Evolutionary conservation across 2,797 vertebrate species (phyloP).

Genomic region (Pelochelys cantorii): DNA sequence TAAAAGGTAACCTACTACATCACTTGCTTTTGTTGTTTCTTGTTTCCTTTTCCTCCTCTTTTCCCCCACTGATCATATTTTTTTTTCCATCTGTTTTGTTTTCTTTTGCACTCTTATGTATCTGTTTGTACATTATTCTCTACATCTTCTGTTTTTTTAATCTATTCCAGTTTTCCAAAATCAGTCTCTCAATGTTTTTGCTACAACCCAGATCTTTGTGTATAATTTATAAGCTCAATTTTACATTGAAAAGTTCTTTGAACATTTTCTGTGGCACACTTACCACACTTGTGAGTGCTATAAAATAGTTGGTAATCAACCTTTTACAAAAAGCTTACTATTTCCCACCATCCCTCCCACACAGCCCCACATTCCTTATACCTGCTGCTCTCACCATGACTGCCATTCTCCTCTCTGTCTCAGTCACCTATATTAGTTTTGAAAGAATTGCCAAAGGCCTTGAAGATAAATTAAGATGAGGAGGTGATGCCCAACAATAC

Average conservation of each 20-base stretch:
- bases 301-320: not conserved
- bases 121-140: not conserved
- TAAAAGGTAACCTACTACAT: not conserved
- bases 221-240: not conserved
- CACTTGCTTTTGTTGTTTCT: not conserved
- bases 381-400: not conserved
- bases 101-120: not conserved
- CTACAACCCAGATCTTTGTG: not conserved
- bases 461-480: not conserved
- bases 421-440: no score
- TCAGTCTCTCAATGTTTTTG: not conserved
- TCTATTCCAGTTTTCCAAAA: not conserved
- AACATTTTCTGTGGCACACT: not conserved
- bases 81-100: not conserved
- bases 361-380: not conserved
- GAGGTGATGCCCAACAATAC: not conserved
- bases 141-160: fast-evolving
- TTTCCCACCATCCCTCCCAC: no score
- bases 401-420: not conserved
- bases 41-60: not conserved
- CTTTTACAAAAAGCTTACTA: not conserved
- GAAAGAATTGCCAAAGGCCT: not conserved
- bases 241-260: not conserved
- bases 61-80: not conserved
- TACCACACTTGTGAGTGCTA: not conserved